These are phyloP conservation scores for Bombus vancouverensis DNA, from an alignment of 1,140 invertebrate species.

Conservation along the genomic window DNA sequence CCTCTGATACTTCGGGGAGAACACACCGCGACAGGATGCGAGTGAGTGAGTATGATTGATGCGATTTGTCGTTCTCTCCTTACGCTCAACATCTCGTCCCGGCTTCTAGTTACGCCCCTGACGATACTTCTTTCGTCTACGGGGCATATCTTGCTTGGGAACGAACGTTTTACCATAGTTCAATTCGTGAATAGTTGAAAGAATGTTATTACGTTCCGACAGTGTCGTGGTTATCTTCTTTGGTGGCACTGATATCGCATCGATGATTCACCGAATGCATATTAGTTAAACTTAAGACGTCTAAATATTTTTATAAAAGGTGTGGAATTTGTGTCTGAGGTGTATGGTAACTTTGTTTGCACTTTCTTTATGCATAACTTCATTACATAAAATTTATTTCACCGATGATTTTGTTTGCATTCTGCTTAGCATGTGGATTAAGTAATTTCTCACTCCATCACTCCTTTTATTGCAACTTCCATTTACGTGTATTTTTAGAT, in stretches of 20 bases:
- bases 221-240: background rate
- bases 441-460: background rate
- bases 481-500: no score
- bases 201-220: background rate
- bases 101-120: conserved; percentile 35
- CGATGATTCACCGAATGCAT: background rate
- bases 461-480: background rate
- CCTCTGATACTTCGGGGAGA: conserved; percentile 51
- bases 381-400: background rate
- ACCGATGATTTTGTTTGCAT: background rate
- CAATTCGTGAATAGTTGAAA: background rate
- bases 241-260: background rate
- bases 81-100: conserved; percentile 61
- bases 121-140: conserved; percentile 20
- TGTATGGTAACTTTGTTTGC: background rate
- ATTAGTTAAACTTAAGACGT: background rate
- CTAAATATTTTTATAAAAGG: background rate
- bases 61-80: conserved; percentile 62
- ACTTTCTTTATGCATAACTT: no score
- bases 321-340: background rate
- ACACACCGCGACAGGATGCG: conserved; percentile 50
- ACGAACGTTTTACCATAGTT: background rate
- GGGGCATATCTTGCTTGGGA: background rate
- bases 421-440: background rate
- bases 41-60: conserved; percentile 75